Percentiles rank a stretch among this genome's conserved stretches.
Evolutionary conservation across 2,888 invertebrate genomes (phyloP).

Genomic region (Parelbella ahira): DNA sequence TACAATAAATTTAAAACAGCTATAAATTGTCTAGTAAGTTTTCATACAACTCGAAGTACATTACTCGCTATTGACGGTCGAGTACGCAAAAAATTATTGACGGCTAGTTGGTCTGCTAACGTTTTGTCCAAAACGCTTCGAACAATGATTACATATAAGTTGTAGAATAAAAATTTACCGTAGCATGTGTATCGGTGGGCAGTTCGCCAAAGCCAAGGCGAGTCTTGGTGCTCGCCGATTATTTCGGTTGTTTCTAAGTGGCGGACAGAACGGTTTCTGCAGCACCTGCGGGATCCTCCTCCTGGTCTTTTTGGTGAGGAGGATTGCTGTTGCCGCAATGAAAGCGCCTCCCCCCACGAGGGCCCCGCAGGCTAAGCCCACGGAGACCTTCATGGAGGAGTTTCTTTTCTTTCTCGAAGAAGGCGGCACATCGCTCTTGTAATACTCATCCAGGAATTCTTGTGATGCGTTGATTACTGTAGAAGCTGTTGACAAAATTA

Average conservation of each 20-base stretch:
- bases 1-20: too few species aligned
- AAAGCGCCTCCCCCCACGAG: conserved; percentile 78
- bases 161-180: conserved; percentile 44
- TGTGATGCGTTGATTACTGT: conserved; percentile 82
- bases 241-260: conserved; percentile 57
- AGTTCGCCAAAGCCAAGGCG: conserved; percentile 66
- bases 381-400: conserved; percentile 72
- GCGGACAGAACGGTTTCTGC: conserved; percentile 74
- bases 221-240: conserved; percentile 69
- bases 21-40: too few species aligned
- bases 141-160: too few species aligned
- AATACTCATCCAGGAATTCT: conserved; percentile 82
- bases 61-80: too few species aligned
- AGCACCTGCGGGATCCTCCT: conserved; percentile 62
- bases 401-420: conserved; percentile 65
- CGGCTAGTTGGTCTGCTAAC: too few species aligned
- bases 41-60: too few species aligned
- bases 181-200: conserved; percentile 71
- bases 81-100: too few species aligned
- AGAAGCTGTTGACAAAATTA: conserved; percentile 58
- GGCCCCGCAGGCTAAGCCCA: conserved; percentile 67
- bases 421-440: conserved; percentile 68
- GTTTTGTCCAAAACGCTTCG: too few species aligned
- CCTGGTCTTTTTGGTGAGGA: conserved; percentile 79
- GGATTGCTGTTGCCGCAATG: conserved; percentile 82